Conservation (phyloP, 2,113 vertebrate genomes). For the Tragelaphus imberbis region DNA sequence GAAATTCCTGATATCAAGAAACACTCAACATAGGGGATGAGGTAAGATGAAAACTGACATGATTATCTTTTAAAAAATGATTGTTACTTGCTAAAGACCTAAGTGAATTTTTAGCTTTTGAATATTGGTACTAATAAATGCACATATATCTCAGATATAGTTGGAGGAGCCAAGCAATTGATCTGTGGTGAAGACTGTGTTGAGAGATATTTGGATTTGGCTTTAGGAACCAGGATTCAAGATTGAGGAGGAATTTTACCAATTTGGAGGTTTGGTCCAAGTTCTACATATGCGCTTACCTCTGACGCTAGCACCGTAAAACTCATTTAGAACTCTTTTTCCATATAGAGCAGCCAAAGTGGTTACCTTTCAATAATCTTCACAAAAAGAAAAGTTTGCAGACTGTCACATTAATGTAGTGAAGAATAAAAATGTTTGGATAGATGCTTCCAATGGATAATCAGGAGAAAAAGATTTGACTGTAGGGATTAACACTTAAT, state of each 20-base stretch:
- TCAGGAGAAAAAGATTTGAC: neutral
- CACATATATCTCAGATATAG: neutral
- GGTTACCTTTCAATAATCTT: neutral
- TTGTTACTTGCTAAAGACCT: neutral
- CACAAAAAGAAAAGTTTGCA: neutral
- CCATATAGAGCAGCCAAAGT: neutral
- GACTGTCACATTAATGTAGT: neutral
- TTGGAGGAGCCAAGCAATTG: neutral
- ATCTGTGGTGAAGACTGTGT: too few relatives aligned
- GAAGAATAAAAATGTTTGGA: neutral
- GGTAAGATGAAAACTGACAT: neutral
- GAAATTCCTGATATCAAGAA: neutral
- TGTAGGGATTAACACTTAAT: neutral
- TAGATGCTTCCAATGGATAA: neutral
- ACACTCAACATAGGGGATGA: neutral
- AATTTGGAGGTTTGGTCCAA: neutral
- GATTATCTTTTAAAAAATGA: neutral
- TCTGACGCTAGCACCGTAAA: rapidly evolving
- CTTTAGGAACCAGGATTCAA: neutral
- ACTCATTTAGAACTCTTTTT: neutral
- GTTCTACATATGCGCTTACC: neutral
- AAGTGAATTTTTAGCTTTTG: neutral
- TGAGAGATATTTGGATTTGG: neutral
- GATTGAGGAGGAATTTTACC: neutral
- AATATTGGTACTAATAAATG: neutral